A percentile compares a stretch with the other conserved stretches of the same genome.
These are phyloP conservation scores for Drepana falcataria DNA, from an alignment of 2,888 invertebrate genomes.

Conservation along the genomic window DNA sequence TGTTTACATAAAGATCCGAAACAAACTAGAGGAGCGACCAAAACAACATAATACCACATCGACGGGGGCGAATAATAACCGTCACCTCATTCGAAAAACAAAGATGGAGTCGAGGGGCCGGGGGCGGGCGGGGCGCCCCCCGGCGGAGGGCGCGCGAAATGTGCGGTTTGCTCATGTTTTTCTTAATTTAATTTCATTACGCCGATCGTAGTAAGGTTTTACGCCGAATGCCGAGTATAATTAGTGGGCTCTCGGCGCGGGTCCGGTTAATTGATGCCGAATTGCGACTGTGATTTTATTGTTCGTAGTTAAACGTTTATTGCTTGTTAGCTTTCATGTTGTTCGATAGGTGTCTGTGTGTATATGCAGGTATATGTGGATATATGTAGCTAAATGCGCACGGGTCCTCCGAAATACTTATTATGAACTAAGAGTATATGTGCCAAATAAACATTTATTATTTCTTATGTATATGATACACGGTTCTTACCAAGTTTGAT, in stretches of 20 bases:
- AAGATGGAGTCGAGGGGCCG: conserved; percentile 40
- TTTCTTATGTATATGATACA: no score
- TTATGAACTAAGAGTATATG: no score
- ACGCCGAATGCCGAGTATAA: conserved; percentile 24
- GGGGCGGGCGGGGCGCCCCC: conserved; percentile 3
- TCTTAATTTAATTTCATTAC: conserved; percentile 74
- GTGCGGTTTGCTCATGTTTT: conserved; percentile 46
- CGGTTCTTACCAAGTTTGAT: no score
- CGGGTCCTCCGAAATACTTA: no score
- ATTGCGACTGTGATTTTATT: conserved; percentile 19
- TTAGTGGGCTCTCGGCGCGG: conserved; percentile 17
- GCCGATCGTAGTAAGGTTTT: conserved; percentile 42
- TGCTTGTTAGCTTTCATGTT: background rate
- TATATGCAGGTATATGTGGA: no score
- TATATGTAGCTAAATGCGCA: no score
- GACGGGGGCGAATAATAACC: conserved; percentile 31
- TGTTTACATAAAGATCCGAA: conserved; percentile 10
- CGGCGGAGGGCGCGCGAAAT: conserved; percentile 5
- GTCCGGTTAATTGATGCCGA: conserved; percentile 30
- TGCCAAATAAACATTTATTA: no score
- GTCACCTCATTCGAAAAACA: conserved; percentile 55
- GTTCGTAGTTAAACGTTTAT: conserved; percentile 12
- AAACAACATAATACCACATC: conserved; percentile 35
- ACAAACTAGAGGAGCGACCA: conserved; percentile 16
- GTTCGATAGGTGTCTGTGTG: no score